These are phyloP conservation scores for Nomada ferruginata DNA, from an alignment of 2,888 invertebrate species.

Conservation along the genomic window DNA sequence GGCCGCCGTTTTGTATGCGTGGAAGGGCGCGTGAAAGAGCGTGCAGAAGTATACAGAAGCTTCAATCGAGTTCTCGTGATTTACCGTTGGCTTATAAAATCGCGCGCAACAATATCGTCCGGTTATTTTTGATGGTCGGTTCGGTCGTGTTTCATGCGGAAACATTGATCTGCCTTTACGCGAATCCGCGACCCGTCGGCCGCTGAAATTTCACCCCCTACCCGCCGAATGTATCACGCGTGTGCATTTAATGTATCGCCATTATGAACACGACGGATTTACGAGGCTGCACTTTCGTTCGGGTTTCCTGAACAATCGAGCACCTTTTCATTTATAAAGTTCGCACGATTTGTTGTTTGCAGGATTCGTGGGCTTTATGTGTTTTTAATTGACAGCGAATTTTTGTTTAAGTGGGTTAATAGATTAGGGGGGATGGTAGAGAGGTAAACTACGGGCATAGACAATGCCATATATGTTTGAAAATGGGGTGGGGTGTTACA, in stretches of 20 bases:
- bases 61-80: constrained; percentile 68
- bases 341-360: neutral
- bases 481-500: no score
- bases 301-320: neutral
- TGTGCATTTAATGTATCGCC: constrained; percentile 20
- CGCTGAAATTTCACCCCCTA: constrained; percentile 10
- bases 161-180: constrained; percentile 54
- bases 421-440: neutral
- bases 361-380: no score
- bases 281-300: neutral
- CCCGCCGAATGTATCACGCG: neutral
- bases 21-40: constrained; percentile 59
- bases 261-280: constrained; percentile 34
- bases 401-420: neutral
- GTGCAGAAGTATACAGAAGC: constrained; percentile 44
- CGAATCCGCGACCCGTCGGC: constrained; percentile 35
- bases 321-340: neutral
- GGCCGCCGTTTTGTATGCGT: constrained; percentile 57
- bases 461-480: no score
- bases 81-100: constrained; percentile 64
- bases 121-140: constrained; percentile 49
- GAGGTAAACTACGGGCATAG: no score
- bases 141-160: constrained; percentile 34
- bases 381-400: neutral
- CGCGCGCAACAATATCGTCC: constrained; percentile 53